phyloP scores from a whole-genome alignment of 2,888 invertebrate species.

The Neelides folsomi region DNA sequence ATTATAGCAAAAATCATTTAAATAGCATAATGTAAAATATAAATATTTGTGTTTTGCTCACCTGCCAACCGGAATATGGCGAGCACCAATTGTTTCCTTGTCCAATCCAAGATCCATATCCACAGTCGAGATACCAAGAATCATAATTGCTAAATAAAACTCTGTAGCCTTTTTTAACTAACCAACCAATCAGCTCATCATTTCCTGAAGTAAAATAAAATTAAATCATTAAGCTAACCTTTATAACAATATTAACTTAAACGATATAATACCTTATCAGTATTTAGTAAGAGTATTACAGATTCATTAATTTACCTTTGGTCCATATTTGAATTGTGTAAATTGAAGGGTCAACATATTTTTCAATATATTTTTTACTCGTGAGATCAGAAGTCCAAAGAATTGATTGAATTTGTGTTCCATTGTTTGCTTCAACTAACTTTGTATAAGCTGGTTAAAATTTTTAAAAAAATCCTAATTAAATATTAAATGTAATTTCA shows the following conservation, averaged over 20 bases:
- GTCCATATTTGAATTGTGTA: conserved; percentile 67
- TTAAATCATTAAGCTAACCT: not conserved
- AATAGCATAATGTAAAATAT: not conserved
- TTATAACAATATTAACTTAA: not conserved
- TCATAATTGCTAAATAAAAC: conserved; percentile 77
- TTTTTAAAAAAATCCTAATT: not conserved
- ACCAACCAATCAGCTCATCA: conserved; percentile 45
- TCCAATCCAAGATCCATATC: conserved; percentile 68
- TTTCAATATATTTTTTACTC: conserved; percentile 48
- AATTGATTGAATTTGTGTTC: conserved; percentile 50
- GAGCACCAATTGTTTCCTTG: conserved; percentile 79
- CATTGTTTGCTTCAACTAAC: conserved; percentile 46
- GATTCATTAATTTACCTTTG: conserved; percentile 26
- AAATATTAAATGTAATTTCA: not conserved
- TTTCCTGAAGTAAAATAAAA: conserved; percentile 36
- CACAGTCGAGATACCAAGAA: conserved; percentile 72
- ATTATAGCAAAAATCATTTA: not conserved
- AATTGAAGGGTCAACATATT: conserved; percentile 54
- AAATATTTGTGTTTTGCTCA: not conserved
- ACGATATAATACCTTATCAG: not conserved
- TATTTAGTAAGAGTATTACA: not conserved
- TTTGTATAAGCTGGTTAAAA: conserved; percentile 39
- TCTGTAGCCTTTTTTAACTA: conserved; percentile 57
- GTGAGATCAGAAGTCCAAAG: conserved; percentile 70
- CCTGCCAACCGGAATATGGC: conserved; percentile 78